Evolutionary conservation across 2,797 vertebrate species (phyloP), one percentile per base, ranked within the genome.

Genomic region (Huso huso): DNA sequence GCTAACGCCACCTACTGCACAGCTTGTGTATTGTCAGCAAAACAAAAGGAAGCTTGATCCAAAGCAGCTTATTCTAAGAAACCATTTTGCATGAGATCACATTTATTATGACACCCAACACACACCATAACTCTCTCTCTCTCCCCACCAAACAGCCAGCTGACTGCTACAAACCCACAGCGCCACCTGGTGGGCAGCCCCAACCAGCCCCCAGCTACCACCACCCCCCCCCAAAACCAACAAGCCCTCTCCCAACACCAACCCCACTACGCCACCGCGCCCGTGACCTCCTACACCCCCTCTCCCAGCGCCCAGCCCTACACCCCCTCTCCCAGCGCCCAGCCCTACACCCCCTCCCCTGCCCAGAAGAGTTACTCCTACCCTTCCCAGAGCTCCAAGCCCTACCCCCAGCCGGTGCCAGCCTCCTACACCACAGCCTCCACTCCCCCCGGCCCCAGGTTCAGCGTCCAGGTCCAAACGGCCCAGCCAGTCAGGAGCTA

Each of bases 381-480:
- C 68, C 68, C 68, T 18, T 77, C 81, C 23, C 6, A 66, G 7
- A 9, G 49, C 0, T 5, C 53, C 1, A 78, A 76, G 66, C 81
- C 85, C 4, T 90, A 90, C 80, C 87, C 91, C 6, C 92, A 93
- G 77, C 89, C 86, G 0, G 85, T 91, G 23, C 90, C 91, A 4
- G 93, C 93, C 51, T 94, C 93, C 61, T 95, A 95, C 67, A 87
- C 90, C 66, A 95, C 92, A 0, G 89, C 93, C 62, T 93, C 92
- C 1, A 93, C 92, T 1, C 89, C 92, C 0, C 89, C 89, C 0
- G 91, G 93, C 3, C 92, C 93, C 1, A 79, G 91, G 13, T 94
- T 95, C 79, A 93, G 88, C 0, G 88, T 95, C 57, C 93, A 95
- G 82, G 93, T 95, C 49, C 95, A 93, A 76, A 93, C 93, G 0